A percentile compares a stretch with the other conserved stretches of the same genome.
Conservation (phyloP, 2,113 vertebrate species). For the Podocnemis expansa region DNA sequence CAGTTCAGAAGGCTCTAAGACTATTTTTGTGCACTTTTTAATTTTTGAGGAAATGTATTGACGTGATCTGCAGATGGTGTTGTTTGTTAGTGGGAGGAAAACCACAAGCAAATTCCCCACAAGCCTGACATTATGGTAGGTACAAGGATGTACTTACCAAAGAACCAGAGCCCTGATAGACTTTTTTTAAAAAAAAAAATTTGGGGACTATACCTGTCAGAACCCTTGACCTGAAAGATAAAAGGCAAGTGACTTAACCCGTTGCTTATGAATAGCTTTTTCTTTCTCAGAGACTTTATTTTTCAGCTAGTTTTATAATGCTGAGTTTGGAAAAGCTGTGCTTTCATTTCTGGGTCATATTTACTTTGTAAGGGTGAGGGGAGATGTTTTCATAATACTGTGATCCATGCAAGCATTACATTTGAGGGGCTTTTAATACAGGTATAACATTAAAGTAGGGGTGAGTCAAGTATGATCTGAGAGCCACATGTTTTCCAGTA, state of each 20-base stretch:
- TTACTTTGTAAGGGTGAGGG: neutral
- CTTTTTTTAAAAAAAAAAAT: neutral
- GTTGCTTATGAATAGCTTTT: neutral
- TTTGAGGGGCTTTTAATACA: neutral
- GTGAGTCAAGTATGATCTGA: neutral
- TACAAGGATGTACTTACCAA: neutral
- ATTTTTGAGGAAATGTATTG: constrained; percentile 26
- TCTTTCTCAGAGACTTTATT: neutral
- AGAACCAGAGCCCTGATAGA: neutral
- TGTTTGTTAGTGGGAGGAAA: neutral
- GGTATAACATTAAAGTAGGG: neutral
- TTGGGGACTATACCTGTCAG: neutral
- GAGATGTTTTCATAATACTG: neutral
- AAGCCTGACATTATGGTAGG: neutral
- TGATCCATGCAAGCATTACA: neutral
- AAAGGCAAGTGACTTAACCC: neutral
- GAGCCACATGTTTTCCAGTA: neutral
- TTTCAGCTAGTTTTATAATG: neutral
- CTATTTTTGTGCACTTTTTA: constrained; percentile 46
- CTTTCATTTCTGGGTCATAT: neutral
- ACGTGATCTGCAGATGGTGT: neutral
- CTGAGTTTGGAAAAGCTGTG: neutral
- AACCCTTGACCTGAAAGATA: neutral
- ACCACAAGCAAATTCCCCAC: neutral
- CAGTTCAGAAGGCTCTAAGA: constrained; percentile 41